A percentile compares a stretch with the other conserved stretches of the same genome.
Conservation (phyloP, 2,888 invertebrate genomes). For the Dermolepida albohirtum region DNA sequence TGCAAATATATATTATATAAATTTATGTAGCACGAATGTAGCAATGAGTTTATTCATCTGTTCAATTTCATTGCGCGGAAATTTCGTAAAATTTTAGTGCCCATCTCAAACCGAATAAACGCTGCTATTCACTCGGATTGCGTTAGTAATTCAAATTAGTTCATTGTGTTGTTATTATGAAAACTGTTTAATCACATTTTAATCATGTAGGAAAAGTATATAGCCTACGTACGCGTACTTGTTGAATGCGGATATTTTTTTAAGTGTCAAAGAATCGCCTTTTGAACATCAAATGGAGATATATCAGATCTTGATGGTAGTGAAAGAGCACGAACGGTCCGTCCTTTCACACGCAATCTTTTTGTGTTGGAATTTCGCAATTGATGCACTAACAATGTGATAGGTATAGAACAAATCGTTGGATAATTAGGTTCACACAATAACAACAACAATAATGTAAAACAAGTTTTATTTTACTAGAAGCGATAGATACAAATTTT, state of each 20-base stretch:
- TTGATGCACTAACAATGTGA: slow-evolving; percentile 30
- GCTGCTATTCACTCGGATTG: too few relatives aligned
- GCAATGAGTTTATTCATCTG: too few relatives aligned
- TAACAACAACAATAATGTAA: slow-evolving; percentile 7
- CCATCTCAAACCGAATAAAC: slow-evolving; percentile 7
- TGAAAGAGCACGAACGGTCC: not conserved
- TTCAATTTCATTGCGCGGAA: slow-evolving; percentile 7
- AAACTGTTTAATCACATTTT: slow-evolving; percentile 10
- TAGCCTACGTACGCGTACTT: not conserved
- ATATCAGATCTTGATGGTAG: not conserved
- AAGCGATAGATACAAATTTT: slow-evolving; percentile 2
- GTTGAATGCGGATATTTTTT: not conserved
- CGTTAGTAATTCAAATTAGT: slow-evolving; percentile 24
- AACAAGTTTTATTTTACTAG: not conserved
- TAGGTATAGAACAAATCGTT: slow-evolving; percentile 29
- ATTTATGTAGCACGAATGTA: too few relatives aligned
- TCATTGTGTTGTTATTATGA: slow-evolving; percentile 5
- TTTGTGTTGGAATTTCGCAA: slow-evolving; percentile 19
- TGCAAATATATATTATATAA: too few relatives aligned
- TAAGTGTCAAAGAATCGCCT: too few relatives aligned
- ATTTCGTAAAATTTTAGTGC: slow-evolving; percentile 22
- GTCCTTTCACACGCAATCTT: slow-evolving; percentile 1
- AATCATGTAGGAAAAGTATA: slow-evolving; percentile 12
- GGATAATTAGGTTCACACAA: slow-evolving; percentile 30
- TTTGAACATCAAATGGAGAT: too few relatives aligned